Conservation (phyloP, 2,113 vertebrate genomes). For the Tichodroma muraria region DNA sequence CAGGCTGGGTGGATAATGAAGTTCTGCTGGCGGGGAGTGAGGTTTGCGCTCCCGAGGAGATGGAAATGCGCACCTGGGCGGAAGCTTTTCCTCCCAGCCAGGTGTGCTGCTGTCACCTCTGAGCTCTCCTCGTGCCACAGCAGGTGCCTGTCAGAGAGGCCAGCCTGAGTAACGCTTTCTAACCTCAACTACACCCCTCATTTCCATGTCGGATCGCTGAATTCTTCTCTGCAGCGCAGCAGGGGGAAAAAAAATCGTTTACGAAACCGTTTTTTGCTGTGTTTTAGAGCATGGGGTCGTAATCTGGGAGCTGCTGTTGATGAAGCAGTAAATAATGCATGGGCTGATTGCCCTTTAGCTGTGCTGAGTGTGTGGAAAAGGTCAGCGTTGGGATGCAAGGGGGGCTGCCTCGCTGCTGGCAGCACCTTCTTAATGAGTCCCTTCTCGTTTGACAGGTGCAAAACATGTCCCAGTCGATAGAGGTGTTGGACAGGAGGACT, state of each 20-base stretch:
- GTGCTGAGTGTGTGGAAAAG: background rate
- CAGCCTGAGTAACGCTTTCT: rapidly evolving
- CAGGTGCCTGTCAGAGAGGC: background rate
- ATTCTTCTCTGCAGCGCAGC: background rate
- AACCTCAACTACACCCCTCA: background rate
- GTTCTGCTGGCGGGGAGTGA: background rate
- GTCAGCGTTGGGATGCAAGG: background rate
- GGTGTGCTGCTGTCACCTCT: background rate
- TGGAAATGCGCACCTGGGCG: background rate
- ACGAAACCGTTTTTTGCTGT: background rate
- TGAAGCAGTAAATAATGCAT: slow-evolving; percentile 2
- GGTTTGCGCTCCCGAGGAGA: rapidly evolving
- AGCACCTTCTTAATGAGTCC: background rate
- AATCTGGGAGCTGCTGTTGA: background rate
- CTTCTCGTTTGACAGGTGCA: slow-evolving; percentile 81
- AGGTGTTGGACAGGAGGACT: slow-evolving; percentile 94
- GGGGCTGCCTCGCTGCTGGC: background rate
- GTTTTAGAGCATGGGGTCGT: background rate
- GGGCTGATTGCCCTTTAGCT: background rate
- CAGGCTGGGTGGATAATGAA: background rate
- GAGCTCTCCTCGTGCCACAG: background rate
- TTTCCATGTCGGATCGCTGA: background rate
- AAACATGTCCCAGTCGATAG: slow-evolving; percentile 99
- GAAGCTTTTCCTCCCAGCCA: background rate
- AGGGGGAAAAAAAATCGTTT: background rate